Evolutionary conservation across 2,797 vertebrate species (phyloP), one percentile per base, ranked within the genome.

Genomic region (Pyrocephalus nanus): DNA sequence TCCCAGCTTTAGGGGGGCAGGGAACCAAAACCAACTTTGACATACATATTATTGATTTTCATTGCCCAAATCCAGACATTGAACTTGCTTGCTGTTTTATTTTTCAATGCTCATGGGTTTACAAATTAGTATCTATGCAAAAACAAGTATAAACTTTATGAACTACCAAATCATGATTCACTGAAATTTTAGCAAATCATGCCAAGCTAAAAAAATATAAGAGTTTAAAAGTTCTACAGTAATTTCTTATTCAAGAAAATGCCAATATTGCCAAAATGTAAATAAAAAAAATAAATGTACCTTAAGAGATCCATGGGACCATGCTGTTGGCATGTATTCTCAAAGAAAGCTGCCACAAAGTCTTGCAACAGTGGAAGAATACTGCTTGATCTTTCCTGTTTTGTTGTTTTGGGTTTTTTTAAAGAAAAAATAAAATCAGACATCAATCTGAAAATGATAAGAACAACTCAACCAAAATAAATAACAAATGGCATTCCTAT

Each of bases 281-380:
- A 47, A 23, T 9, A 3, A 60, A 70, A 47, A 40, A 34, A 15
- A 11, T 36, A 95, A 67, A 86, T 89, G 12, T 98, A 99, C 99
- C 98, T 98, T 95, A 99, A 97, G 5, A 99, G 97, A 79, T 99
- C 98, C 88, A 98, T 95, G 9, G 99, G 98, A 77, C 81, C 96
- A 83, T 95, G 97, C 42, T 98, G 96, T 86, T 98, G 97, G 88
- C 97, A 97, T 4, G 97, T 93, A 43, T 97, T 98, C 89, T 99
- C 98, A 96, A 99, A 99, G 79, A 99, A 98, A 20, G 98, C 98
- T 96, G 97, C 94, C 88, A 99, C 96, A 90, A 99, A 99, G 18
- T 98, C 98, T 94, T 98, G 96, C 88, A 99, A 98, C 89, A 99
- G 97, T 42, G 98, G 97, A 72, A 97, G 97, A 78, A 99, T 96